phyloP scores from a whole-genome alignment of 2,888 invertebrate genomes.

The Palloptera scutellata region DNA sequence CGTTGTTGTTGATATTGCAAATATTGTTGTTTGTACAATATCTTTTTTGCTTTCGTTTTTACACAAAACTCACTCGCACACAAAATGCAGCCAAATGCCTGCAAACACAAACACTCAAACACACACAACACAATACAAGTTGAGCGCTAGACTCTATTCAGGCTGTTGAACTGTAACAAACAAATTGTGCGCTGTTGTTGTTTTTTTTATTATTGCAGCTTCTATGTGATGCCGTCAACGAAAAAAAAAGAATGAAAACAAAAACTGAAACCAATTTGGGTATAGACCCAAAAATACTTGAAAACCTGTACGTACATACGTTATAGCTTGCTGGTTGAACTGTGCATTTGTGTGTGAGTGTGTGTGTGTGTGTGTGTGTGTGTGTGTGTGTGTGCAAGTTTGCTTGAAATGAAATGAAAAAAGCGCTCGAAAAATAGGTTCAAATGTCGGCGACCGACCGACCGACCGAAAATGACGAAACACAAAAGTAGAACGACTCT shows the following conservation, averaged over 20 bases:
- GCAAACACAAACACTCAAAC: no score
- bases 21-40: no score
- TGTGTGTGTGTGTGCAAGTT: slow-evolving; percentile 26
- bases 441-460: slow-evolving; percentile 53
- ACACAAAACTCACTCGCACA: no score
- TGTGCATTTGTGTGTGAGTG: not conserved
- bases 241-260: slow-evolving; percentile 5
- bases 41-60: no score
- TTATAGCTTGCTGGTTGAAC: not conserved
- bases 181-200: no score
- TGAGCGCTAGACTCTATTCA: no score
- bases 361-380: not conserved
- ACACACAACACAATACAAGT: no score
- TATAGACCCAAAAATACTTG: not conserved
- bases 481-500: slow-evolving; percentile 42
- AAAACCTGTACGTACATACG: not conserved
- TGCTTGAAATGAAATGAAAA: slow-evolving; percentile 29
- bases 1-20: no score
- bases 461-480: slow-evolving; percentile 6
- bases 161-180: no score
- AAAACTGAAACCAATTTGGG: not conserved
- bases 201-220: no score
- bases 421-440: slow-evolving; percentile 44
- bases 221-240: not conserved
- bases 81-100: no score